A percentile compares a stretch with the other conserved stretches of the same genome.
phyloP scores from a whole-genome alignment of 2,113 vertebrate genomes.

The Platanista minor region DNA sequence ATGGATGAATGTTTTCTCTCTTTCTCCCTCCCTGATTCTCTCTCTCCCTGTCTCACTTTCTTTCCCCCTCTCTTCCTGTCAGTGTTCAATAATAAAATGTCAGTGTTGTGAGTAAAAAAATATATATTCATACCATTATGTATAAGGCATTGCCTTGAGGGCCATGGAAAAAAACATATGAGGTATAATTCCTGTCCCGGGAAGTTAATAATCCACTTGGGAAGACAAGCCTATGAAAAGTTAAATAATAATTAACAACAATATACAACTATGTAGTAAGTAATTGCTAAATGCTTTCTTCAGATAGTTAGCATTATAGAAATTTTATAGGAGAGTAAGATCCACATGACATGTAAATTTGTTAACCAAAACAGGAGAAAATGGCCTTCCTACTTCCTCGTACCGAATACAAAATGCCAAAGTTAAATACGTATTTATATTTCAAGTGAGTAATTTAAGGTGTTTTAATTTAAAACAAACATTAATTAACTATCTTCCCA shows the following conservation, averaged over 20 bases:
- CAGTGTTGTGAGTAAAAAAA: background rate
- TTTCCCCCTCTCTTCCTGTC: background rate
- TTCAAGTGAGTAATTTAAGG: conserved; percentile 49
- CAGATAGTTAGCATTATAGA: background rate
- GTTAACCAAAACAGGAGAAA: conserved; percentile 33
- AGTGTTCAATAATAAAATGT: conserved; percentile 1
- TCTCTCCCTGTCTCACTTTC: background rate
- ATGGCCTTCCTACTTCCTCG: background rate
- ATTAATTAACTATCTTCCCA: conserved; percentile 28
- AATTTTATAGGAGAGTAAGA: conserved; percentile 13
- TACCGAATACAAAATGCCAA: conserved; percentile 4
- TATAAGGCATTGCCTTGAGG: background rate
- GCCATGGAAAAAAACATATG: background rate
- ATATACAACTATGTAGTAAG: background rate
- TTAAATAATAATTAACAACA: conserved; percentile 56
- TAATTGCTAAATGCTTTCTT: conserved; percentile 46
- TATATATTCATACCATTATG: background rate
- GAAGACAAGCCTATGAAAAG: conserved; percentile 33
- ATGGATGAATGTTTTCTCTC: background rate
- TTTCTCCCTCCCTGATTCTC: background rate
- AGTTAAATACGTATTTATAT: conserved; percentile 51
- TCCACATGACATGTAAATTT: background rate
- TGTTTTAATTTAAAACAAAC: conserved; percentile 31
- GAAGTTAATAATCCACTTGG: conserved; percentile 21
- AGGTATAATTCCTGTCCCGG: background rate